Conservation (phyloP, 2,797 vertebrate species). For the Chanos chanos region DNA sequence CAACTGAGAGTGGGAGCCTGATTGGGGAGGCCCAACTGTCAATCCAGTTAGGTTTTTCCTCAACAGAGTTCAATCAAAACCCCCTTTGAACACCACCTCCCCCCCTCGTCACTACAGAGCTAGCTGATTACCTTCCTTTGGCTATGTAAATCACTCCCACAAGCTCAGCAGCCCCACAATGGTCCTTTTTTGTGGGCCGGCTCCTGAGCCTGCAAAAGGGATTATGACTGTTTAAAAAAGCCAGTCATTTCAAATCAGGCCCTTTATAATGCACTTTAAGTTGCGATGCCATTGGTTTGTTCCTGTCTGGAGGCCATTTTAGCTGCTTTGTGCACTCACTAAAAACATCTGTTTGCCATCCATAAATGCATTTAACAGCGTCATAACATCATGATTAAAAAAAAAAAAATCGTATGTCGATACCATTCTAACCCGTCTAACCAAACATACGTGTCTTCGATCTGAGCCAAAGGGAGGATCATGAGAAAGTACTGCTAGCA, state of each 20-base stretch:
- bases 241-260: conserved; percentile 48
- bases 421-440: conserved; percentile 4
- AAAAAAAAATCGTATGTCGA: conserved; percentile 30
- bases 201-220: conserved; percentile 44
- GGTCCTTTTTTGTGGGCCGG: conserved; percentile 38
- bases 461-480: neutral
- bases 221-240: conserved; percentile 52
- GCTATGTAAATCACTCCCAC: conserved; percentile 53
- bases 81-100: conserved; percentile 45
- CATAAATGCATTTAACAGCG: conserved; percentile 40
- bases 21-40: conserved; percentile 45
- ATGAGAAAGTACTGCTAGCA: neutral
- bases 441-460: conserved; percentile 20
- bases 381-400: conserved; percentile 44
- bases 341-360: conserved; percentile 47
- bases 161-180: conserved; percentile 42
- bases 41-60: conserved; percentile 43
- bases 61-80: conserved; percentile 46
- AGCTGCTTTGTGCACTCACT: conserved; percentile 24
- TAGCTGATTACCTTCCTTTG: conserved; percentile 50
- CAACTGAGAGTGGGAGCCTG: conserved; percentile 41
- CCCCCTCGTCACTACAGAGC: conserved; percentile 35
- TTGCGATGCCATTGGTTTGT: conserved; percentile 37
- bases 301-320: conserved; percentile 49
- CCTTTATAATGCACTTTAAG: conserved; percentile 48